Percentiles rank a stretch among this genome's conserved stretches.
phyloP scores from a whole-genome alignment of 92 coral and sea anemone species.

The Anthopleura xanthogrammica region DNA sequence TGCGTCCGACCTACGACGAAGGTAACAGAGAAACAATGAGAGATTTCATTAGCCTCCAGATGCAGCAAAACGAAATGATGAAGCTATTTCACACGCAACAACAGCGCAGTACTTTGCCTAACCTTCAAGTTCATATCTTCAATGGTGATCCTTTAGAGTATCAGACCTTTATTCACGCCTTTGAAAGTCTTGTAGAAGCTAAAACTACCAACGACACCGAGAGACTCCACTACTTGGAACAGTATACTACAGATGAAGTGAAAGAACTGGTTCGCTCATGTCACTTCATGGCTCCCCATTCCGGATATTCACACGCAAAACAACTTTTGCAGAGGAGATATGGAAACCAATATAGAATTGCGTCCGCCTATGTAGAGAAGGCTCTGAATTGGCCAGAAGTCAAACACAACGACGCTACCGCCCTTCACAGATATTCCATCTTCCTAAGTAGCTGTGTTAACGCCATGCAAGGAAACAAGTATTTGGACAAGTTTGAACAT shows the following conservation, averaged over 20 bases:
- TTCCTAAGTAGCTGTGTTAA: conserved; percentile 41
- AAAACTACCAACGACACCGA: conserved; percentile 26
- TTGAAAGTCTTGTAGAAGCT: conserved; percentile 34
- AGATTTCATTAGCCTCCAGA: conserved; percentile 4
- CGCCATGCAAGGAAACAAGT: conserved; percentile 35
- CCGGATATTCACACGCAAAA: conserved; percentile 36
- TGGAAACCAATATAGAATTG: conserved; percentile 38
- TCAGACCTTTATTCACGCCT: conserved; percentile 33
- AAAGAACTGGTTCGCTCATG: conserved; percentile 42
- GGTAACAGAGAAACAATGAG: not conserved
- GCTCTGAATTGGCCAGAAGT: conserved; percentile 32
- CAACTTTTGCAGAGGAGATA: conserved; percentile 33
- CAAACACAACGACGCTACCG: conserved; percentile 30
- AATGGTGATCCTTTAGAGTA: conserved; percentile 36
- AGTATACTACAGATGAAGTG: conserved; percentile 33
- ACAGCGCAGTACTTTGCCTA: conserved; percentile 32
- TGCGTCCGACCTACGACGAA: not conserved
- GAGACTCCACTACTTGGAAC: conserved; percentile 46
- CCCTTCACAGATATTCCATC: conserved; percentile 38
- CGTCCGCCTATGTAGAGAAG: conserved; percentile 44
- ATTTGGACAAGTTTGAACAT: conserved; percentile 47
- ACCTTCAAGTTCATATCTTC: conserved; percentile 29
- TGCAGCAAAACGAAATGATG: conserved; percentile 44
- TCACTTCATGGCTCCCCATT: conserved; percentile 19
- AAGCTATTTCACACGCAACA: conserved; percentile 30